A percentile compares a stretch with the other conserved stretches of the same genome.
Conservation (phyloP, 2,888 invertebrate species). For the Beris morrisii region DNA sequence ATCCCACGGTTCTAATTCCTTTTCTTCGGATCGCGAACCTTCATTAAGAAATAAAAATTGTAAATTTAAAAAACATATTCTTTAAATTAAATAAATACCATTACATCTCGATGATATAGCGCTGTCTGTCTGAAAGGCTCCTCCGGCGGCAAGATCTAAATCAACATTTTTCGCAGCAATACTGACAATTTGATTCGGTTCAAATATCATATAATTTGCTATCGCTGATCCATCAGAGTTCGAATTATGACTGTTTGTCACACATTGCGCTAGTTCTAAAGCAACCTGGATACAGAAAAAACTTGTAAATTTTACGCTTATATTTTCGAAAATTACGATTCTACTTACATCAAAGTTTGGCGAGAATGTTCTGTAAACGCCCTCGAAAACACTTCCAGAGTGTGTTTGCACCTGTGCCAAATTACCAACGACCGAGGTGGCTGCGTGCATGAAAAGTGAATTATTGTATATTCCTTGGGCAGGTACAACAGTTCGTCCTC, state of each 20-base stretch:
- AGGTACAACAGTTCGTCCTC: constrained; percentile 68
- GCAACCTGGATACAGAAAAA: constrained; percentile 60
- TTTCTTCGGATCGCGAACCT: constrained; percentile 56
- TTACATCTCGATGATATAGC: constrained; percentile 83
- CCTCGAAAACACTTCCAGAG: constrained; percentile 85
- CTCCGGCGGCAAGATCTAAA: constrained; percentile 84
- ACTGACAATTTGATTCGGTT: constrained; percentile 79
- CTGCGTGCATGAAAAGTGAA: constrained; percentile 86
- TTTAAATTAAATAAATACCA: constrained; percentile 58
- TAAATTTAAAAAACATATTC: not conserved
- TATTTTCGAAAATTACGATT: not conserved
- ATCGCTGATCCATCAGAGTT: constrained; percentile 47
- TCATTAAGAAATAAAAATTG: not conserved
- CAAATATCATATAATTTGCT: constrained; percentile 65
- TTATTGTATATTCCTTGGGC: constrained; percentile 89
- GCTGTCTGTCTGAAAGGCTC: constrained; percentile 85
- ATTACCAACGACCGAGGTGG: constrained; percentile 82
- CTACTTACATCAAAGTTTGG: constrained; percentile 75
- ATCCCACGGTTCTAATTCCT: constrained; percentile 91
- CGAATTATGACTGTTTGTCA: constrained; percentile 49
- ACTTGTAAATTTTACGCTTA: not conserved
- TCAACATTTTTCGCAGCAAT: constrained; percentile 84
- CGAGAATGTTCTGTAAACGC: constrained; percentile 87
- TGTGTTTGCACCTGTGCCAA: constrained; percentile 79
- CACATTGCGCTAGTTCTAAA: constrained; percentile 81